These are phyloP conservation scores for Drosophila paramelanica DNA, from an alignment of 2,888 invertebrate species.

Conservation along the genomic window DNA sequence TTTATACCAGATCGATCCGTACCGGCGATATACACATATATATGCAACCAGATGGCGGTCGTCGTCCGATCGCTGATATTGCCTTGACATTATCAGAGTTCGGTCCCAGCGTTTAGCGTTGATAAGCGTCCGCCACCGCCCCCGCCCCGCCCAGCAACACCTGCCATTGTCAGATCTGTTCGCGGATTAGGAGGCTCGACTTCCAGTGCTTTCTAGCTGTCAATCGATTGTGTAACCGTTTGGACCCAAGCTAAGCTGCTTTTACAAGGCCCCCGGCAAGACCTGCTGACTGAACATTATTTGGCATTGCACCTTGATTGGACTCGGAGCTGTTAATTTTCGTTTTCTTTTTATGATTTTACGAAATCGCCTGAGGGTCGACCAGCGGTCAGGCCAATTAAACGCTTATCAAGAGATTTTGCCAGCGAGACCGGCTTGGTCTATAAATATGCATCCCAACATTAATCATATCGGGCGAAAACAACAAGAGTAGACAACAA, in stretches of 20 bases:
- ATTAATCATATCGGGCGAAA: conserved; percentile 34
- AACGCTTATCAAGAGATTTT: conserved; percentile 46
- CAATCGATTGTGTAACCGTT: conserved; percentile 10
- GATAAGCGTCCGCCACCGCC: conserved; percentile 31
- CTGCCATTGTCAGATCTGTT: neutral
- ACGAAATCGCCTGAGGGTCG: conserved; percentile 36
- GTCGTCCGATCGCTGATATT: conserved; percentile 36
- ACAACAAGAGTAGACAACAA: conserved; percentile 38
- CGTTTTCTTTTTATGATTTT: neutral
- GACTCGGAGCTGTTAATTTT: conserved; percentile 1
- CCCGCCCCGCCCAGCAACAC: conserved; percentile 5
- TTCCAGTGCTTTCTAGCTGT: conserved; percentile 9
- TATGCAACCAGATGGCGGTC: conserved; percentile 10
- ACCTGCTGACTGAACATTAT: conserved; percentile 16
- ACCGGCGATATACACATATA: neutral
- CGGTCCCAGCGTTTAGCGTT: conserved; percentile 27
- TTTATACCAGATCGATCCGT: conserved; percentile 40
- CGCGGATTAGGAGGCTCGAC: conserved; percentile 18
- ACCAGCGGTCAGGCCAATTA: conserved; percentile 38
- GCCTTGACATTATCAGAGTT: conserved; percentile 52
- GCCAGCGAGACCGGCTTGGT: conserved; percentile 28
- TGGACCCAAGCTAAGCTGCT: neutral
- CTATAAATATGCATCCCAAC: conserved; percentile 48
- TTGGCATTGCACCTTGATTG: conserved; percentile 18
- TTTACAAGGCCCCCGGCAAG: conserved; percentile 18